These are phyloP conservation scores for Rhipidura dahli DNA, from an alignment of 2,113 vertebrate genomes.

Conservation along the genomic window DNA sequence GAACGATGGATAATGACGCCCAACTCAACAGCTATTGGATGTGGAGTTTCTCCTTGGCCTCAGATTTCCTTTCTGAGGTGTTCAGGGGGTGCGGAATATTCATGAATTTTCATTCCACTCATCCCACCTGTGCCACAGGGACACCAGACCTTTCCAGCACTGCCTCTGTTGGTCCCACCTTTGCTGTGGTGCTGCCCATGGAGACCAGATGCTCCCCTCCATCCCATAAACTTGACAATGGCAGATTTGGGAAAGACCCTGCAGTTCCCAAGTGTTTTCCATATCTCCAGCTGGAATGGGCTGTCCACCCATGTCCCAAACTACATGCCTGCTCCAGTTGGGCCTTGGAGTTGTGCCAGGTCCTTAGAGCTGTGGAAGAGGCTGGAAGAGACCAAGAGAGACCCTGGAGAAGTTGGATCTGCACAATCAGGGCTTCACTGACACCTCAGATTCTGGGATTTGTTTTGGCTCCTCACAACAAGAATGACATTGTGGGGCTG, in stretches of 20 bases:
- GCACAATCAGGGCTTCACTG: background rate
- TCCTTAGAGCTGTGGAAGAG: background rate
- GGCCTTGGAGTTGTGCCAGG: background rate
- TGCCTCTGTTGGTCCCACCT: background rate
- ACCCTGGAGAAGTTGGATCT: background rate
- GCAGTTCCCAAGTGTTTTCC: background rate
- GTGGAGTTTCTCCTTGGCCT: background rate
- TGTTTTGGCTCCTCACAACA: background rate
- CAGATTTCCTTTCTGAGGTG: background rate
- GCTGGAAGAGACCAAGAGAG: background rate
- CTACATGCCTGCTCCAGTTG: background rate
- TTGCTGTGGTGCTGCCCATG: background rate
- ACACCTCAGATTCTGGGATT: background rate
- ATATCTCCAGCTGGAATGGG: background rate
- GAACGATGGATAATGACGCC: no score
- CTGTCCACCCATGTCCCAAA: background rate
- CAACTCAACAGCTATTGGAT: accelerated
- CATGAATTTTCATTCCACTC: background rate
- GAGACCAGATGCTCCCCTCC: background rate
- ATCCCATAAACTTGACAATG: background rate
- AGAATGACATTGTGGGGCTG: background rate
- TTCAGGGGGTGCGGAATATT: background rate
- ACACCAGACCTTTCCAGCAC: background rate
- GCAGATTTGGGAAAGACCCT: background rate
- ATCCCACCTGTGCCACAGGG: background rate